Evolutionary conservation across 92 coral and sea anemone species (phyloP), one percentile per base, ranked within the genome.

Genomic region (Virgularia gustaviana): DNA sequence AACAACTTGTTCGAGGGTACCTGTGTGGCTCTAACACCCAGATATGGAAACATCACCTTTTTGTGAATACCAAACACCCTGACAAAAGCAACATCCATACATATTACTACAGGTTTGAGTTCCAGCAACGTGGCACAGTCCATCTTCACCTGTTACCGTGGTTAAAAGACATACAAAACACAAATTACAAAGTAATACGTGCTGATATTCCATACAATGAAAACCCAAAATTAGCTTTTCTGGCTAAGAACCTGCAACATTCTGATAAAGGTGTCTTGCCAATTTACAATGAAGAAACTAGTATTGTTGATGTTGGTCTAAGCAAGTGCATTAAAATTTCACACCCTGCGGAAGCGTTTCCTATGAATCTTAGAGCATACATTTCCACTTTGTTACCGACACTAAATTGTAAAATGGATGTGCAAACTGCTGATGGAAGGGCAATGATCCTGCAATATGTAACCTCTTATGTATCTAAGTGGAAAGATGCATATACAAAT

Each of bases 41-140:
- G n/a, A n/a, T n/a, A n/a, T n/a, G n/a, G n/a, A n/a, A n/a, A n/a
- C n/a, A n/a, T n/a, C n/a, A n/a, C n/a, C n/a, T n/a, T n/a, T n/a
- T n/a, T n/a, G 34, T 4, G 1, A n/a, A 32, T 6, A 4, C 16
- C 19, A 81, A 81, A 25, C 31, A 36, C 37, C 76, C 49, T 0
- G 36, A 78, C 2, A 41, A 39, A 19, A 39, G 70, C 7, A n/a
- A n/a, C 71, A 79, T 32, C 24, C 71, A 2, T n/a, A n/a, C n/a
- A n/a, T n/a, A n/a, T n/a, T n/a, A n/a, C n/a, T n/a, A n/a, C n/a
- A n/a, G n/a, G n/a, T 79, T 79, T 38, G 72, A 79, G 39, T 79
- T 79, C 41, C 72, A 79, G 36, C 16, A 71, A 4, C 18, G 83
- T 1, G 83, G 83, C 4, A 79, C 83, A 0, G 73, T 61, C 0